Conservation (phyloP, 37 sponge, comb jelly and placozoan genomes). For the Theonella swinhoei region DNA sequence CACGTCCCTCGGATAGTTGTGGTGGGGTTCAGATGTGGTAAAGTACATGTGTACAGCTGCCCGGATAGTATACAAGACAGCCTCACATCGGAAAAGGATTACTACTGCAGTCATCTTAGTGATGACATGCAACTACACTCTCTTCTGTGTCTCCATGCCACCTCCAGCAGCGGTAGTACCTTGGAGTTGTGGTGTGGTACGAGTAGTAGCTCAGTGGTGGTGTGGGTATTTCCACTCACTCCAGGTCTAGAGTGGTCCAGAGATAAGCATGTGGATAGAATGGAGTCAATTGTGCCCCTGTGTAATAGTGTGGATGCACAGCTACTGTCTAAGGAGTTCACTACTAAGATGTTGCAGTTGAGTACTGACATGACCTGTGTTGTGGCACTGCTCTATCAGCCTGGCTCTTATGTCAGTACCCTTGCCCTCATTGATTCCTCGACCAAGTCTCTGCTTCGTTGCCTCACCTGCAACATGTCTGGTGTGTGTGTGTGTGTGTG, state of each 20-base stretch:
- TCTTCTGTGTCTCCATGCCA: neutral
- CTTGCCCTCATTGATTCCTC: neutral
- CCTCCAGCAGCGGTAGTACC: neutral
- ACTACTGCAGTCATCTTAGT: neutral
- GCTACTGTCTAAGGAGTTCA: neutral
- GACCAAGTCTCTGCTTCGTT: neutral
- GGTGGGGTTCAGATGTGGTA: conserved; percentile 31
- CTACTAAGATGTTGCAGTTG: neutral
- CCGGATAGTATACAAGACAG: neutral
- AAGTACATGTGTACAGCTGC: conserved; percentile 32
- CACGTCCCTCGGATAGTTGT: neutral
- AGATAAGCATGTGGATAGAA: neutral
- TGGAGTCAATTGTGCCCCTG: neutral
- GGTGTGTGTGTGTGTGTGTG: too few species aligned
- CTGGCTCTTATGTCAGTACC: neutral
- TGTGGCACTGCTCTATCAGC: conserved; percentile 5
- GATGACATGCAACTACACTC: neutral
- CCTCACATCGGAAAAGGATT: neutral
- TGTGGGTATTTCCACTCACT: conserved; percentile 18
- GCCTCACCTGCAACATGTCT: neutral
- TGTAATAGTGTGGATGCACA: neutral
- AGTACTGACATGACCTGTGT: conserved; percentile 10
- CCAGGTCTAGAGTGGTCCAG: neutral
- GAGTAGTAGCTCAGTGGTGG: conserved; percentile 4
- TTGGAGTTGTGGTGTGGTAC: conserved; percentile 61